Conservation (phyloP, 2,113 vertebrate genomes). For the Corvus hawaiiensis region DNA sequence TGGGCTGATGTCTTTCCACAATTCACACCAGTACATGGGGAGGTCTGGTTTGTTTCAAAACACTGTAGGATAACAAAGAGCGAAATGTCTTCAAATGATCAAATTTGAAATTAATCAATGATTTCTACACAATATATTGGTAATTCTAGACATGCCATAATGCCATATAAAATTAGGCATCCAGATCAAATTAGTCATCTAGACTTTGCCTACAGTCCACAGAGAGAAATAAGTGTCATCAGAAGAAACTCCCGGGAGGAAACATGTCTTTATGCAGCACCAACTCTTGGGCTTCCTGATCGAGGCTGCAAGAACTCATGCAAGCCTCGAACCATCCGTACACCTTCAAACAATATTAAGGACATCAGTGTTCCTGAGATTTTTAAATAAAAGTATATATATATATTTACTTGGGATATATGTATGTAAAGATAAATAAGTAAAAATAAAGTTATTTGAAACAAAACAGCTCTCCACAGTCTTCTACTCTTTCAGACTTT, state of each 20-base stretch:
- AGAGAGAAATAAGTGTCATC: background rate
- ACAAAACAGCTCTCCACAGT: background rate
- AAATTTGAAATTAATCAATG: background rate
- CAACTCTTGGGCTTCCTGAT: background rate
- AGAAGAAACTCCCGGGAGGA: background rate
- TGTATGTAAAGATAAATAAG: background rate
- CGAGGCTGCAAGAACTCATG: background rate
- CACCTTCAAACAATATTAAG: background rate
- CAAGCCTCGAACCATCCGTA: background rate
- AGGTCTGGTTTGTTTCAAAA: background rate
- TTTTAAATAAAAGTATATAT: background rate
- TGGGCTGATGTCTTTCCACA: background rate
- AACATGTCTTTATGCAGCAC: background rate
- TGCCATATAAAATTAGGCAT: background rate
- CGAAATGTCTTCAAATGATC: background rate
- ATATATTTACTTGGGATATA: background rate
- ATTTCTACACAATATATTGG: background rate
- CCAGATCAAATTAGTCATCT: background rate
- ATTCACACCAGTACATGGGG: background rate
- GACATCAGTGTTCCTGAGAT: background rate
- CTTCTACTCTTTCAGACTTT: background rate
- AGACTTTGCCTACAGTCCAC: background rate
- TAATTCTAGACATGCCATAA: background rate
- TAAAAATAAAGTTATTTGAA: background rate
- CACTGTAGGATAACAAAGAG: background rate